Base-by-base conservation (phyloP, 2,888 invertebrate genomes). In the Corbicula japonica region DNA sequence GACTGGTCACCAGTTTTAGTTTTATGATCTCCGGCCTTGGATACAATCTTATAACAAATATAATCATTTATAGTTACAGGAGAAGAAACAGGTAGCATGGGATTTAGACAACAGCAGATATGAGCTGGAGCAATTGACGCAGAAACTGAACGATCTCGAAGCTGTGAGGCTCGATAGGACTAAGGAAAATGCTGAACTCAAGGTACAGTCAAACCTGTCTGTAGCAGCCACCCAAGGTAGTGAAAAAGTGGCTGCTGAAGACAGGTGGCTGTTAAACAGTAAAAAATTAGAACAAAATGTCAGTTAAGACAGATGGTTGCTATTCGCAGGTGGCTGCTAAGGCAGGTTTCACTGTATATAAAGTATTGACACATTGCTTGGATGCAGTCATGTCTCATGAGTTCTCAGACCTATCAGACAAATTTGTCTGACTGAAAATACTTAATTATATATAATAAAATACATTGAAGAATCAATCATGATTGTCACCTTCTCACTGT, bases 101-200 rank as follows among this genome's bases (percentile, higher is more conserved):
- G 32, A 2, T 28, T 32, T 4, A 18, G 30, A 28, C 26, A 23
- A 3, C 28, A 52, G 12, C 48, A 3, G n/a, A n/a, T n/a, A n/a
- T n/a, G 62, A 48, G n/a, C 48, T 62, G 1, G 62, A n/a, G 0
- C 46, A 32, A 48, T 62, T 62, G 23, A 62, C 62, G 1, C 18
- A 62, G 28, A 30, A 8, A 41, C 32, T 46, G 1, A 62, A 15
- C 8, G 23, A n/a, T 28, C 21, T 62, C 3, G 62, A 62, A 44
- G 44, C 44, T 28, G 26, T 34, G 8, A 26, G 48, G 2, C 30
- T 21, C 6, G 48, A 62, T 23, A 62, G 62, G 23, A 62, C 32
- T 0, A 48, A 48, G 10, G 62, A 62, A 21, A 62, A 62, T 21
- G 34, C 23, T 23, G 32, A 62, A 21, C 46, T 62, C 60, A 60